Conservation (phyloP, 2,888 invertebrate species). For the Melinaea menophilus region DNA sequence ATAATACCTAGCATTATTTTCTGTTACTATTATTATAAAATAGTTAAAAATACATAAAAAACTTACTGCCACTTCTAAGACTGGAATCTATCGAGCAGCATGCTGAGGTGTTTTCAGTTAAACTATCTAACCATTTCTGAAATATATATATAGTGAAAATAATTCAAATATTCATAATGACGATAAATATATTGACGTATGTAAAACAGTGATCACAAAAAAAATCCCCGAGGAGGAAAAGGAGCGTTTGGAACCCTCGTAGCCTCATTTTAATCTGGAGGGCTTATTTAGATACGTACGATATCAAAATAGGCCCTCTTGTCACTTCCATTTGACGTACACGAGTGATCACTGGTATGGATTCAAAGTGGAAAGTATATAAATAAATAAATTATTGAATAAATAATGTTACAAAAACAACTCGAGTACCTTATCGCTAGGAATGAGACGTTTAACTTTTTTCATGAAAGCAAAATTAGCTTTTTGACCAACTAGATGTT, state of each 20-base stretch:
- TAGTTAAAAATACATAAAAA: not conserved
- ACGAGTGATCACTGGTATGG: no score
- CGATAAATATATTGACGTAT: no score
- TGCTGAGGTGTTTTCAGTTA: slow-evolving; percentile 54
- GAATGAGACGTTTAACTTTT: slow-evolving; percentile 61
- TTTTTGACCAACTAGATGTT: slow-evolving; percentile 64
- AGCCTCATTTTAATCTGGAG: no score
- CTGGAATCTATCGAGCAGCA: slow-evolving; percentile 40
- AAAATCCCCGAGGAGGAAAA: no score
- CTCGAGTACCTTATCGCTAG: slow-evolving; percentile 53
- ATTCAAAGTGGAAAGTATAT: no score
- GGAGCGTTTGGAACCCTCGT: no score
- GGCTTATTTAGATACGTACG: no score
- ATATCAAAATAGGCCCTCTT: no score
- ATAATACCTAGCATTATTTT: not conserved
- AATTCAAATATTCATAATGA: not conserved
- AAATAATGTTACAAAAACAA: no score
- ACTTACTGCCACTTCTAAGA: slow-evolving; percentile 16
- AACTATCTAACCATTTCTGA: slow-evolving; percentile 64
- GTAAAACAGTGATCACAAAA: no score
- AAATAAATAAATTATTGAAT: no score
- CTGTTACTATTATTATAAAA: not conserved
- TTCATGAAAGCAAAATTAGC: slow-evolving; percentile 67
- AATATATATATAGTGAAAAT: slow-evolving; percentile 17
- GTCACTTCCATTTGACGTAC: no score